Evolutionary conservation across 2,113 vertebrate genomes (phyloP), one percentile per base, ranked within the genome.

Genomic region (Toxotes jaculatrix): DNA sequence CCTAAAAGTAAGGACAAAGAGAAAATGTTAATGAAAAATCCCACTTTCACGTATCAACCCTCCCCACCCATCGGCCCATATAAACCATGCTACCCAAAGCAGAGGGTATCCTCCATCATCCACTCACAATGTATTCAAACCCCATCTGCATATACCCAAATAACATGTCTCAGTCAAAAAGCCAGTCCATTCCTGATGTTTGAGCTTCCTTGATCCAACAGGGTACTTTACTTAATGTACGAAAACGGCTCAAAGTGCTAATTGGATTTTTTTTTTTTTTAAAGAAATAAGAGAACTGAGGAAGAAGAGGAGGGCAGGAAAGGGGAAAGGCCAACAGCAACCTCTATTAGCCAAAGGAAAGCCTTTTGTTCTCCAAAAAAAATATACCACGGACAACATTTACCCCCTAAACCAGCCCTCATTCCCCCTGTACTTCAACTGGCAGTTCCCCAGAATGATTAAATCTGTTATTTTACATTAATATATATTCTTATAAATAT

Each of bases 401-500:
- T 74, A 59, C 31, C 74, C 83, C 79, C 77, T 23, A 10, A 83
- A 57, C 67, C 80, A 43, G 51, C 72, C 64, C 82, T 62, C 49
- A 5, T 57, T 70, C 82, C 83, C 79, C 86, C 84, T 87, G 82
- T 55, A 82, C 80, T 79, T 92, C 85, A 84, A 88, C 89, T 87
- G 88, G 86, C 87, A 90, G 83, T 80, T 83, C 87, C 85, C 88
- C 90, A 93, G 78, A 90, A 91, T 82, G 87, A 93, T 90, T 95
- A 92, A 91, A 95, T 92, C 91, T 91, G 93, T 92, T 90, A 89
- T 88, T 87, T 91, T 93, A 94, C 92, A 94, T 91, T 70, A 90
- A 91, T 92, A 93, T 90, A 93, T 92, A 87, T 90, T 91, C 59
- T 91, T 92, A 91, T 92, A 93, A 91, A 94, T 94, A 95, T 95